Evolutionary conservation across 2,113 vertebrate genomes (phyloP), one percentile per base, ranked within the genome.

Genomic region (Pipra filicauda): DNA sequence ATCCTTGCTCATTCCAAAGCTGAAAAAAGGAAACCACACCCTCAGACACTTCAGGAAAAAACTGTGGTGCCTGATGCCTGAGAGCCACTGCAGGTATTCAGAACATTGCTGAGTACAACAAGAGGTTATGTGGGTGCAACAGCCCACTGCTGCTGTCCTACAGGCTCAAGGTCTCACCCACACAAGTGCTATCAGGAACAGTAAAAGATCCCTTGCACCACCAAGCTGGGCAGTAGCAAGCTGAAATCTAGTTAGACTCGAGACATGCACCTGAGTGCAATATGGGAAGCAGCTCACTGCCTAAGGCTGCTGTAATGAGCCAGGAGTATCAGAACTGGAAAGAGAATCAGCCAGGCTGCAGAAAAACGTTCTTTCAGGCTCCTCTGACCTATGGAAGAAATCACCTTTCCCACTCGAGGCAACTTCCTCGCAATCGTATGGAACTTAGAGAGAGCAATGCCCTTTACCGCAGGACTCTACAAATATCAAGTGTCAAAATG

Each of bases 1-100:
- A 46, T 21, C 26, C 16, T 46, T 66, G 51, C 14, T 71, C 65
- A n/a, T 69, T 48, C 23, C 61, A 64, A 73, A 81, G 20, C 27
- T 39, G 15, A 33, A 30, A 57, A 51, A 73, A 28, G 20, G 31
- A 64, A 91, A 35, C 48, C 31, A 31, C 20, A 35, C 49, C 31
- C 31, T 59, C 75, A 88, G 43, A 39, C 14, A 15, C 8, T 58
- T 41, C 6, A 24, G 58, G 70, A 77, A 44, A 30, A n/a, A 52
- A 1, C 18, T 26, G 46, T 23, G n/a, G 7, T 49, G 18, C 28
- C 39, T 23, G 23, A 58, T 44, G n/a, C 21, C 18, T 7, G n/a
- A 69, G 31, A 69, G 55, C 19, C 65, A 18, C 13, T 46, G 21
- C 35, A 11, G 0, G 0, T 12, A 28, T 31, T 49, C 2, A 0